Percentiles rank a stretch among this genome's conserved stretches.
Evolutionary conservation across 2,113 vertebrate species (phyloP).

Genomic region (Eptesicus fuscus): DNA sequence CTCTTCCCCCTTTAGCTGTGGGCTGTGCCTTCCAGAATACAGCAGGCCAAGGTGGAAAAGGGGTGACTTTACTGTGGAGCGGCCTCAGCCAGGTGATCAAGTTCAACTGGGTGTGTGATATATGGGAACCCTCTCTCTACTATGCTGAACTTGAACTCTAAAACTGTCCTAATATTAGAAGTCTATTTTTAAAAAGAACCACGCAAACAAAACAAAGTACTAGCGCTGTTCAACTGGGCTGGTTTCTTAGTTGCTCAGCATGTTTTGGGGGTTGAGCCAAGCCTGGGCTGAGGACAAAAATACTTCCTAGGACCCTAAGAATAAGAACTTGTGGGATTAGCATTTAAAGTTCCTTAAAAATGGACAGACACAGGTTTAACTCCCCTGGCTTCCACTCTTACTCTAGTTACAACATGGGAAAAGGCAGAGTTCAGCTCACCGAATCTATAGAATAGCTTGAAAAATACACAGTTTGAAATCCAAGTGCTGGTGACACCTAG

Average conservation of each 20-base stretch:
- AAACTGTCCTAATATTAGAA: background rate
- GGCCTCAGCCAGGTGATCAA: background rate
- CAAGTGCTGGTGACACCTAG: background rate
- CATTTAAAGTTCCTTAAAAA: background rate
- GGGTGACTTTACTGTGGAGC: background rate
- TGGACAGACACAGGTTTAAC: background rate
- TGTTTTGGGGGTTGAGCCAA: background rate
- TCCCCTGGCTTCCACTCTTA: background rate
- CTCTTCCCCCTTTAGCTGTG: background rate
- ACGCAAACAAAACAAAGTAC: background rate
- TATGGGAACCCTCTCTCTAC: background rate
- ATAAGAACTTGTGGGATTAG: background rate
- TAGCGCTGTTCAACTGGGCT: background rate
- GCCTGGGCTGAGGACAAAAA: background rate
- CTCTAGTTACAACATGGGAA: background rate
- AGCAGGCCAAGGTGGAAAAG: background rate
- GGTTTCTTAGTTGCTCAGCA: background rate
- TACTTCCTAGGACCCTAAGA: background rate
- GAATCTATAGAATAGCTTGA: background rate
- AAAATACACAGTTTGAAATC: background rate
- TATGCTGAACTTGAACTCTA: background rate
- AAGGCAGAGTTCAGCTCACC: background rate
- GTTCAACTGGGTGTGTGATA: too few species aligned
- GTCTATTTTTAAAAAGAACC: background rate
- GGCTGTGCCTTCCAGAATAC: background rate